These are phyloP conservation scores for Calypte anna DNA, from an alignment of 2,113 vertebrate genomes.

Conservation along the genomic window DNA sequence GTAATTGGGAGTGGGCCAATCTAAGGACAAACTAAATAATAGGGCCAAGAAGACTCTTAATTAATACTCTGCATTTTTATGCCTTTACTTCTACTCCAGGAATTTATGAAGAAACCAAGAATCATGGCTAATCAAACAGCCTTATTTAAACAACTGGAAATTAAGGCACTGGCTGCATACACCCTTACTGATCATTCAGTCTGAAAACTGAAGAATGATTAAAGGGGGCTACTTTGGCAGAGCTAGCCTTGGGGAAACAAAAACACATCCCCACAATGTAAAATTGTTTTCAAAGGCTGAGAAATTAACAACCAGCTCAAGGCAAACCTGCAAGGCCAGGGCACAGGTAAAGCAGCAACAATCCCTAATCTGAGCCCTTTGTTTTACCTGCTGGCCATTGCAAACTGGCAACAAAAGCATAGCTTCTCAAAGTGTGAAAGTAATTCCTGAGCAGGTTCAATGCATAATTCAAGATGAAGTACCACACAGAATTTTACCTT, in stretches of 20 bases:
- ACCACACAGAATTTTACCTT: neutral
- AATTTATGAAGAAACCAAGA: neutral
- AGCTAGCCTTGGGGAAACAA: neutral
- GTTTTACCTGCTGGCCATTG: accelerated
- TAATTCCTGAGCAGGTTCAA: neutral
- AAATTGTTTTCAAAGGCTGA: neutral
- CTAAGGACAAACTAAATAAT: slow-evolving; percentile 63
- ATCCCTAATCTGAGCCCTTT: neutral
- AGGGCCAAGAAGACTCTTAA: slow-evolving; percentile 1
- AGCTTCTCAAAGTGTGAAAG: neutral
- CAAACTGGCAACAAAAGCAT: neutral
- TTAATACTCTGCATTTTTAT: neutral
- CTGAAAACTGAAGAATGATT: neutral
- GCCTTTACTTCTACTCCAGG: neutral
- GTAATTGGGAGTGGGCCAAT: slow-evolving; percentile 48
- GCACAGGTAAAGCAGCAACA: neutral
- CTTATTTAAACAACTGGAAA: neutral
- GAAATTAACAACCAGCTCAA: neutral
- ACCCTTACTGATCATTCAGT: neutral
- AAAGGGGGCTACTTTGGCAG: neutral
- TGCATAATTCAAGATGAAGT: neutral
- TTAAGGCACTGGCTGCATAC: neutral
- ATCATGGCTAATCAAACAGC: neutral
- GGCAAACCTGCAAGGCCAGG: neutral
- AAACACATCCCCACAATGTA: neutral